Evolutionary conservation across 2,797 vertebrate genomes (phyloP).

Genomic region (Chaenodraco wilsoni): DNA sequence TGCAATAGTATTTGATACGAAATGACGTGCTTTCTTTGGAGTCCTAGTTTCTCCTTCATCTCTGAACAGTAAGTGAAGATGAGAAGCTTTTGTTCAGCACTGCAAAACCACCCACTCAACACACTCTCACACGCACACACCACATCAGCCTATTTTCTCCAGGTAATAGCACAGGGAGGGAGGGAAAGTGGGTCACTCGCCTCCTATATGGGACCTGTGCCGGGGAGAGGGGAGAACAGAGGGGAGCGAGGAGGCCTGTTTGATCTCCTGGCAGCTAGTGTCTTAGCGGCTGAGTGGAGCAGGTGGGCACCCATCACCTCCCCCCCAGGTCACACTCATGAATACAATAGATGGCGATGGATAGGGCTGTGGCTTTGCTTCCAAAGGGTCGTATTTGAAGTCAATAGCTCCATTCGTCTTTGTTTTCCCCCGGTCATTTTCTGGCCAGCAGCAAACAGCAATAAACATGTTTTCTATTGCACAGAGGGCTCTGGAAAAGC

Average conservation of each 20-base stretch:
- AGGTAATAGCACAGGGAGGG: conserved; percentile 70
- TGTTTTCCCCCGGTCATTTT: conserved; percentile 68
- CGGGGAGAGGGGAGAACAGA: conserved; percentile 55
- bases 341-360: conserved; percentile 75
- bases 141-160: conserved; percentile 66
- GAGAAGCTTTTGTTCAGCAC: conserved; percentile 63
- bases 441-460: conserved; percentile 51
- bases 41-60: conserved; percentile 56
- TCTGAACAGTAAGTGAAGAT: conserved; percentile 53
- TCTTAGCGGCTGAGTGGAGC: conserved; percentile 68
- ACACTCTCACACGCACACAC: conserved; percentile 21
- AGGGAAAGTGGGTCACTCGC: conserved; percentile 77
- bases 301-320: conserved; percentile 65
- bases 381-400: conserved; percentile 73
- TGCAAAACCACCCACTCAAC: conserved; percentile 35
- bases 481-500: conserved; percentile 19
- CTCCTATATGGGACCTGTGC: conserved; percentile 64
- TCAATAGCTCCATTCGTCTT: conserved; percentile 76
- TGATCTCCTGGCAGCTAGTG: conserved; percentile 71
- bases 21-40: conserved; percentile 61
- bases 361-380: conserved; percentile 60
- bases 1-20: conserved; percentile 50
- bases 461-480: conserved; percentile 57
- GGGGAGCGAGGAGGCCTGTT: conserved; percentile 59
- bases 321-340: conserved; percentile 66